Conservation (phyloP, 2,113 vertebrate species). For the Neoarius graeffei region DNA sequence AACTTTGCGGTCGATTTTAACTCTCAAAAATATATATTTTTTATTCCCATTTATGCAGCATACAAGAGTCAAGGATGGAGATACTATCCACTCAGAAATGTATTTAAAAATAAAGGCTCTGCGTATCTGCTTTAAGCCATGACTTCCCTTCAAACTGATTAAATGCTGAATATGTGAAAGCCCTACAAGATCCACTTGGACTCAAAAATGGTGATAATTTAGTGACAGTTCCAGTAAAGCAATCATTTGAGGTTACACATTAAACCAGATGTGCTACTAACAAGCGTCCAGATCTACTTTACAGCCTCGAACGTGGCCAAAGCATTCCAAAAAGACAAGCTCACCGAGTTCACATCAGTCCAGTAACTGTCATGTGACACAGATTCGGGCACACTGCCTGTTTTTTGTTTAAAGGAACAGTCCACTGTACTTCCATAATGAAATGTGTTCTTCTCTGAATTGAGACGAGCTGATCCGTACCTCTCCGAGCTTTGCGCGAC, state of each 20-base stretch:
- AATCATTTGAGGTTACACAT: neutral
- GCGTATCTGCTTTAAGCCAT: too few species aligned
- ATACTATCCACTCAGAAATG: too few species aligned
- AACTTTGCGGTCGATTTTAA: too few species aligned
- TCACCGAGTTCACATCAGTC: constrained; percentile 11
- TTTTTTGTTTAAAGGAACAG: constrained; percentile 16
- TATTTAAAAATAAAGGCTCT: too few species aligned
- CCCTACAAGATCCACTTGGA: neutral
- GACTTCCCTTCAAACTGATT: neutral
- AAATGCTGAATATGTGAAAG: neutral
- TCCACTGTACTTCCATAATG: too few species aligned
- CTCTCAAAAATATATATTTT: too few species aligned
- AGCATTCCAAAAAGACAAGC: constrained; percentile 19
- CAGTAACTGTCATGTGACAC: constrained; percentile 42
- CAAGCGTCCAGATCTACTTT: neutral
- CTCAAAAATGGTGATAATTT: neutral
- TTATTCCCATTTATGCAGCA: too few species aligned
- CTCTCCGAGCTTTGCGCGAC: too few species aligned
- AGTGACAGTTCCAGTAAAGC: neutral
- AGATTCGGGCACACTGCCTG: constrained; percentile 9
- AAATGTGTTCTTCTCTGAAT: too few species aligned
- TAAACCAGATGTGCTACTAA: neutral
- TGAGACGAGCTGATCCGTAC: too few species aligned
- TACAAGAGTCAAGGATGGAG: too few species aligned
- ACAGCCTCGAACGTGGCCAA: neutral